A percentile compares a stretch with the other conserved stretches of the same genome.
phyloP scores from a whole-genome alignment of 2,888 invertebrate genomes.

The Anthrax anthrax region DNA sequence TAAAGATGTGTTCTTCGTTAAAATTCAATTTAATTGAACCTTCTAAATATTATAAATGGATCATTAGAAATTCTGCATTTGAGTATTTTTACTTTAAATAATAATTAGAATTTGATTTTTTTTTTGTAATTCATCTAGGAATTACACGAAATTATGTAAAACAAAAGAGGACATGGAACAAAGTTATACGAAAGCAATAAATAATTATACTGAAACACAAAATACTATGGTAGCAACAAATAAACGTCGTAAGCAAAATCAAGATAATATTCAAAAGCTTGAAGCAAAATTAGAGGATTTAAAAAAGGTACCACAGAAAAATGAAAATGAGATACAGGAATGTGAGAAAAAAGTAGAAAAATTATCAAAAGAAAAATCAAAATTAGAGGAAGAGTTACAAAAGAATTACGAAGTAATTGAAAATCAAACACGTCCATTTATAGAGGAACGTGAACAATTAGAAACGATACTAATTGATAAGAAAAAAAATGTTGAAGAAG shows the following conservation, averaged over 20 bases:
- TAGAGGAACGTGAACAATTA: constrained; percentile 40
- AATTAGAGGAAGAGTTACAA: constrained; percentile 45
- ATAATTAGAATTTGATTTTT: neutral
- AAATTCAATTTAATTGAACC: too few relatives aligned
- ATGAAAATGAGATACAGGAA: constrained; percentile 52
- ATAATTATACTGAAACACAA: constrained; percentile 47
- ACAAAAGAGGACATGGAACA: constrained; percentile 45
- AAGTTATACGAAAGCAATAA: constrained; percentile 48
- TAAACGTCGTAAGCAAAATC: constrained; percentile 60
- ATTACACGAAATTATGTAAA: constrained; percentile 42
- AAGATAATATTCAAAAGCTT: constrained; percentile 50
- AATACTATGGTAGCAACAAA: constrained; percentile 54
- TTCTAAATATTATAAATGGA: too few relatives aligned
- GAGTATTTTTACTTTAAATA: too few relatives aligned
- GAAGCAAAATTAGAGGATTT: constrained; percentile 52
- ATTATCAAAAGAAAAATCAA: constrained; percentile 41
- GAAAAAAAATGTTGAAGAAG: constrained; percentile 53
- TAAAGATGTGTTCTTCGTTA: too few relatives aligned
- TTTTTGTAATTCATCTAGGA: constrained; percentile 30
- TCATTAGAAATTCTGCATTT: too few relatives aligned
- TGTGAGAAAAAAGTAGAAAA: constrained; percentile 43
- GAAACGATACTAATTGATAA: constrained; percentile 51
- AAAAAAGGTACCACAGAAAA: constrained; percentile 54
- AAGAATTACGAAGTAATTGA: constrained; percentile 41
- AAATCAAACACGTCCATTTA: constrained; percentile 39